Conservation (phyloP, 1,140 invertebrate species). For the Zophobas atratus region DNA sequence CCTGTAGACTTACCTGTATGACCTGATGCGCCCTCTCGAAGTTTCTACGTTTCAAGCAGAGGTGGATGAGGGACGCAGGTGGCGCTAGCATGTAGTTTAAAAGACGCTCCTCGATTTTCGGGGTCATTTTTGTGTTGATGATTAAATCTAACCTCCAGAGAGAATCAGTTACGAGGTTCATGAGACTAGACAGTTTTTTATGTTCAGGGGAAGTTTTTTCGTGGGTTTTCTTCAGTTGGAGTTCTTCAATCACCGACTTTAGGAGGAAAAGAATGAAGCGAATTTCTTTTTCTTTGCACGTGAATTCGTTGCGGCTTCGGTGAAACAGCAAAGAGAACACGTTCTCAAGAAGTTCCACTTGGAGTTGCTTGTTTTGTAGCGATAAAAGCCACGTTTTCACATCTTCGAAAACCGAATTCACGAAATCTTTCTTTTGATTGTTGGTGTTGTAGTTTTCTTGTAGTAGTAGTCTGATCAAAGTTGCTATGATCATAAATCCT, state of each 20-base stretch:
- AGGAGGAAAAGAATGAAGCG: constrained; percentile 59
- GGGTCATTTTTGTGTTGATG: constrained; percentile 51
- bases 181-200: constrained; percentile 56
- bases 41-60: constrained; percentile 62
- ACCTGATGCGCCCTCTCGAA: constrained; percentile 64
- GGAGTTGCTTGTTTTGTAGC: constrained; percentile 54
- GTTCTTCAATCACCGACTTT: constrained; percentile 57
- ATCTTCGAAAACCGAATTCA: constrained; percentile 53
- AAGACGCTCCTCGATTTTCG: constrained; percentile 55
- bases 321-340: constrained; percentile 63
- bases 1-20: constrained; percentile 62
- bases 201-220: constrained; percentile 53
- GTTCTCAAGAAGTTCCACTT: constrained; percentile 63
- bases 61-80: constrained; percentile 63
- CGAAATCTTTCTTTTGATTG: constrained; percentile 45
- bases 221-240: constrained; percentile 58
- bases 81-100: constrained; percentile 64
- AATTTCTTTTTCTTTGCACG: constrained; percentile 61
- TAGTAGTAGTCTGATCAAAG: constrained; percentile 55
- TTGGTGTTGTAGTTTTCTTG: constrained; percentile 35
- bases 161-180: constrained; percentile 61
- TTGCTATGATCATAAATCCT: constrained; percentile 57
- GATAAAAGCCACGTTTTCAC: constrained; percentile 55
- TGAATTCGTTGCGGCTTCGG: constrained; percentile 51
- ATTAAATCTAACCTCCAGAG: constrained; percentile 64